These are phyloP conservation scores for Alca torda DNA, from an alignment of 2,797 vertebrate species.

Conservation along the genomic window DNA sequence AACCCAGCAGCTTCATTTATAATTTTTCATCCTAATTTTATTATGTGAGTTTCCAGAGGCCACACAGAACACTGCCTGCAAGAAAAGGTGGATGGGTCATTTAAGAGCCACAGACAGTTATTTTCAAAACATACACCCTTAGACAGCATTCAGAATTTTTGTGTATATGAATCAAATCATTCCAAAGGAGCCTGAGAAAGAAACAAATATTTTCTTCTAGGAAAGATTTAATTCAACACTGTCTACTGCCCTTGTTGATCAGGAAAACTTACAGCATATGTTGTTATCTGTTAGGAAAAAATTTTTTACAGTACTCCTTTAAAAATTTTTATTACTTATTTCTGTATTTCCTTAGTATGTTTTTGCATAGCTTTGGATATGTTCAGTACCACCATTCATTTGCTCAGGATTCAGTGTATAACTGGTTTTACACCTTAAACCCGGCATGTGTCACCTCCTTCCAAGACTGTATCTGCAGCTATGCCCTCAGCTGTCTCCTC, in stretches of 20 bases:
- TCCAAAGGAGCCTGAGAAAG: neutral
- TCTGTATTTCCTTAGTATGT: neutral
- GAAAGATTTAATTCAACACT: neutral
- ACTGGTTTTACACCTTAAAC: neutral
- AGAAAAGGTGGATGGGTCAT: neutral
- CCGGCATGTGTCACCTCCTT: rapidly evolving
- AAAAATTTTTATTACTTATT: neutral
- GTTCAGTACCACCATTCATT: neutral
- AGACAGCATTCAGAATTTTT: neutral
- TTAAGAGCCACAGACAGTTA: neutral
- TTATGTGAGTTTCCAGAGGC: neutral
- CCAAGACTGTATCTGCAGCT: neutral
- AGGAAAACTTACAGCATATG: neutral
- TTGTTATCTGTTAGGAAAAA: neutral
- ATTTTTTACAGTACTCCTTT: neutral
- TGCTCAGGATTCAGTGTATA: neutral
- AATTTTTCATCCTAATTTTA: constrained; percentile 2
- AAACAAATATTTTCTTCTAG: neutral
- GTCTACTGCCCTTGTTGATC: neutral
- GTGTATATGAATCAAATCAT: neutral
- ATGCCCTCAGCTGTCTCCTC: neutral
- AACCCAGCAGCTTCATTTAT: neutral
- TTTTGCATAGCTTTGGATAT: neutral
- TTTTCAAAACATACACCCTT: neutral
- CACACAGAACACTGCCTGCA: neutral